Percentiles rank a stretch among this genome's conserved stretches.
These are phyloP conservation scores for Brachionus angularis DNA, from an alignment of 1,140 invertebrate species.

Conservation along the genomic window DNA sequence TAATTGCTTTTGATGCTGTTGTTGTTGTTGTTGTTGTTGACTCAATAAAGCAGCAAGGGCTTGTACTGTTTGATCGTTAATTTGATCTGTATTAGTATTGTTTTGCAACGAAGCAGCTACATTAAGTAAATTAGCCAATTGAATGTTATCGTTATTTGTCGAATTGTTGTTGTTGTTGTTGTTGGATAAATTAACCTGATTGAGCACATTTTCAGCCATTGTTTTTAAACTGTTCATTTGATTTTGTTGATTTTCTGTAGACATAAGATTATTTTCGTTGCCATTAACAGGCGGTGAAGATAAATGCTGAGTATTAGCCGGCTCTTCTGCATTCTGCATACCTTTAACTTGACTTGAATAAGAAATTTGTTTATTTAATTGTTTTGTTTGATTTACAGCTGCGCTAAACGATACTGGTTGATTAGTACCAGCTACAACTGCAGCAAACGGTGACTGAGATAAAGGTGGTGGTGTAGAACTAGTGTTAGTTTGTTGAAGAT, in stretches of 20 bases:
- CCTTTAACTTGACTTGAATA: slow-evolving; percentile 27
- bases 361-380: not conserved
- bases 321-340: too few species aligned
- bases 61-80: not conserved
- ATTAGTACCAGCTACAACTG: slow-evolving; percentile 9
- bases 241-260: too few species aligned
- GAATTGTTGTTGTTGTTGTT: too few species aligned
- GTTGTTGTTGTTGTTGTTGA: slow-evolving; percentile 13
- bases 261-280: too few species aligned
- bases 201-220: not conserved
- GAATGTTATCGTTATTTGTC: too few species aligned
- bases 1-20: slow-evolving; percentile 23
- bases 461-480: too few species aligned
- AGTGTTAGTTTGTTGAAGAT: too few species aligned
- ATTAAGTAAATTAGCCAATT: not conserved
- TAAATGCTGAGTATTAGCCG: too few species aligned
- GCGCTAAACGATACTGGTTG: not conserved
- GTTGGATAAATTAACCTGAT: too few species aligned
- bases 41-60: not conserved
- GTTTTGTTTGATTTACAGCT: not conserved
- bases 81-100: not conserved
- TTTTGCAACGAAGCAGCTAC: not conserved
- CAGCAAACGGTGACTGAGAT: slow-evolving; percentile 28
- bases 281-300: too few species aligned
- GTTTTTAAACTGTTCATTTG: not conserved